Conservation (phyloP, 2,797 vertebrate species). For the Tragelaphus oryx region DNA sequence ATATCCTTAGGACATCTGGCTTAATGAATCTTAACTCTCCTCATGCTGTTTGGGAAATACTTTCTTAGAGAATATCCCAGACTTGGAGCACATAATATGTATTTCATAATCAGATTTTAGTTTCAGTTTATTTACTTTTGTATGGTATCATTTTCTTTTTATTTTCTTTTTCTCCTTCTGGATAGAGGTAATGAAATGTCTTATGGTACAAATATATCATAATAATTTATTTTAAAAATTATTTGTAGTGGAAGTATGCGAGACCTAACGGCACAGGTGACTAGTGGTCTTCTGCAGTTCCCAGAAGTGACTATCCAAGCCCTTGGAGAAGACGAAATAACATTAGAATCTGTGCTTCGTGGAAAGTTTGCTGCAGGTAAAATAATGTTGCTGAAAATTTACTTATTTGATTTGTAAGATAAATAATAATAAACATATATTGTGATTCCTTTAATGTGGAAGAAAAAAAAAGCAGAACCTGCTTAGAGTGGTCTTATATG, state of each 20-base stretch:
- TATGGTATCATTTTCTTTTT: not conserved
- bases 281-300: conserved; percentile 92
- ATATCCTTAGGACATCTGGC: not conserved
- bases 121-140: not conserved
- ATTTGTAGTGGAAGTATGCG: conserved; percentile 86
- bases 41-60: conserved; percentile 14
- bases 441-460: not conserved
- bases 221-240: conserved; percentile 40
- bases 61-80: not conserved
- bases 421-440: not conserved
- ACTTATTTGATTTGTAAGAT: not conserved
- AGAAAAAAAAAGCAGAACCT: not conserved
- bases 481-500: not conserved
- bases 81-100: not conserved
- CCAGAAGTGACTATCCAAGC: conserved; percentile 93
- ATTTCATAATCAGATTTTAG: conserved; percentile 24
- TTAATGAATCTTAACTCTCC: not conserved
- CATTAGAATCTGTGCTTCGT: conserved; percentile 87
- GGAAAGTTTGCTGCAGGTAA: conserved; percentile 92
- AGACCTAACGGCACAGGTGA: conserved; percentile 91
- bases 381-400: not conserved
- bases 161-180: not conserved
- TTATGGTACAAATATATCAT: not conserved
- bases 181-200: not conserved
- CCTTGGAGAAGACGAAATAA: conserved; percentile 91